Conservation (phyloP, 1,140 invertebrate species). For the Conus ventricosus region DNA sequence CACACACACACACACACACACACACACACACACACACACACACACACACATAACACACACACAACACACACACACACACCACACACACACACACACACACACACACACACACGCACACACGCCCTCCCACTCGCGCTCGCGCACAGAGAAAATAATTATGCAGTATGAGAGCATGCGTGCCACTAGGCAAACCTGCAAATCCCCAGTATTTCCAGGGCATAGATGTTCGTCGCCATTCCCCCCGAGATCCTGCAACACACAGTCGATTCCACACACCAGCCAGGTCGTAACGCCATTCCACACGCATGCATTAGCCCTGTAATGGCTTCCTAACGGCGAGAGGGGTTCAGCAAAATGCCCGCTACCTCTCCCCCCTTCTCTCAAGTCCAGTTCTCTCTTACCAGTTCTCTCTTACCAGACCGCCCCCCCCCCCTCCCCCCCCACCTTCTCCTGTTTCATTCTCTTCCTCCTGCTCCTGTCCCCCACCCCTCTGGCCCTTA, state of each 20-base stretch:
- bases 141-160: background rate
- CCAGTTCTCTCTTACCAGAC: background rate
- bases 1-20: slow-evolving; percentile 1
- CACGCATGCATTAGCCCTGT: too few relatives aligned
- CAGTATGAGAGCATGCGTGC: background rate
- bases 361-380: background rate
- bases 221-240: too few relatives aligned
- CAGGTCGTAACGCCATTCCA: background rate
- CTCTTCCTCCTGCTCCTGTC: background rate
- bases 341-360: background rate
- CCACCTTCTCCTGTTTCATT: background rate
- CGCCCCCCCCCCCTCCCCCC: background rate
- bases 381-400: background rate
- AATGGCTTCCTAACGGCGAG: too few relatives aligned
- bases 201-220: too few relatives aligned
- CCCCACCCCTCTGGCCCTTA: background rate
- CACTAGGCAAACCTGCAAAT: too few relatives aligned
- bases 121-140: background rate
- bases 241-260: too few relatives aligned
- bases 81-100: slow-evolving; percentile 17
- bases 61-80: background rate
- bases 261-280: too few relatives aligned
- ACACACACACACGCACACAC: slow-evolving; percentile 11
- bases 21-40: background rate
- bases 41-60: too few relatives aligned